Conservation (phyloP, 2,888 invertebrate species). For the Pachydiplax longipennis region DNA sequence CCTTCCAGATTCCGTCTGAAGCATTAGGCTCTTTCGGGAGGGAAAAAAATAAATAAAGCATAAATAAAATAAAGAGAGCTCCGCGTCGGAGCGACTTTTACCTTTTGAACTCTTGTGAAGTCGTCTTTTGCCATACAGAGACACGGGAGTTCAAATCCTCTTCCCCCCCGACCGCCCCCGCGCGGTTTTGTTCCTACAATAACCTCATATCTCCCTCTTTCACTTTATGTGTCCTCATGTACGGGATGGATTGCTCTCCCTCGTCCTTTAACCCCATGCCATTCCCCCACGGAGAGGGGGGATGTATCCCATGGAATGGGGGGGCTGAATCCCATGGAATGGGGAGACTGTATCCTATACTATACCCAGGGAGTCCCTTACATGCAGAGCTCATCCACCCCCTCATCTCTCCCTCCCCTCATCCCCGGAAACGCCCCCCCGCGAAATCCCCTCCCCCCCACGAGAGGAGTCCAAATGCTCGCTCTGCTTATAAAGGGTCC, state of each 20-base stretch:
- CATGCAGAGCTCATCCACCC: not conserved
- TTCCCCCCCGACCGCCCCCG: not conserved
- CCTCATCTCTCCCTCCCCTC: not conserved
- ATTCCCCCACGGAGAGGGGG: not conserved
- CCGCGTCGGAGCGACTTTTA: not conserved
- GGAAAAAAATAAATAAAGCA: too few relatives aligned
- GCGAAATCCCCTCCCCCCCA: not conserved
- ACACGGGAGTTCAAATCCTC: not conserved
- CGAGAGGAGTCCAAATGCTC: constrained; percentile 28
- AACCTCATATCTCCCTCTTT: not conserved
- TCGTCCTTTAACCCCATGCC: not conserved
- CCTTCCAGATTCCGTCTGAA: not conserved
- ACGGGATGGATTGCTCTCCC: not conserved
- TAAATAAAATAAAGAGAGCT: too few relatives aligned
- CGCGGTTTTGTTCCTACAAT: not conserved
- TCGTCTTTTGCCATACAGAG: not conserved
- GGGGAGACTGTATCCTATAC: not conserved
- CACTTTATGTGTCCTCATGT: not conserved
- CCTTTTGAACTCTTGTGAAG: not conserved
- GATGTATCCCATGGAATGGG: not conserved
- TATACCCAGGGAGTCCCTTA: not conserved
- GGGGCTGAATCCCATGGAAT: not conserved
- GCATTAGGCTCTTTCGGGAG: not conserved
- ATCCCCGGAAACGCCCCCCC: not conserved
- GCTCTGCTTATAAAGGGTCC: constrained; percentile 41